These are phyloP conservation scores for Pelochelys cantorii DNA, from an alignment of 2,797 vertebrate species.

Conservation along the genomic window DNA sequence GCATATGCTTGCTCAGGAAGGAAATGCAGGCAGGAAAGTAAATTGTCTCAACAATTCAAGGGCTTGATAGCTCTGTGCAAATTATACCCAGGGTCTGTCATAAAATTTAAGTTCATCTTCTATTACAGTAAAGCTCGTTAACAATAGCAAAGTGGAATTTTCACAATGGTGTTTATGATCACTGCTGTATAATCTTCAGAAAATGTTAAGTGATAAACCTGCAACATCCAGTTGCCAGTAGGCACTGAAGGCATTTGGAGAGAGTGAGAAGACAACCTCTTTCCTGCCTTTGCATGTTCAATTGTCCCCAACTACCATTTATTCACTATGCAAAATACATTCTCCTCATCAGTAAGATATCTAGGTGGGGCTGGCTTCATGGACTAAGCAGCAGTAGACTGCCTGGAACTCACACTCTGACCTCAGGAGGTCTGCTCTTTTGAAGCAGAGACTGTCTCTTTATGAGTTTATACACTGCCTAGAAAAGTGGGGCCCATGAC, in stretches of 20 bases:
- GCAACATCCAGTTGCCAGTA: conserved; percentile 26
- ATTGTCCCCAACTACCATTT: neutral
- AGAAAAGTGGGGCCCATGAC: neutral
- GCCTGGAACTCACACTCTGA: neutral
- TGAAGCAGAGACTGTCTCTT: neutral
- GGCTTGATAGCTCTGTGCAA: conserved; percentile 62
- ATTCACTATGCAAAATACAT: neutral
- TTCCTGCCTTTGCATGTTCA: neutral
- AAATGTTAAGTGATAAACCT: conserved; percentile 54
- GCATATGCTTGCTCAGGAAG: conserved; percentile 14
- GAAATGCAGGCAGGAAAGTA: conserved; percentile 56
- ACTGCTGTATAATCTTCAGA: conserved; percentile 44
- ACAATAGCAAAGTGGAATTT: conserved; percentile 41
- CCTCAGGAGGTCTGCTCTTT: neutral
- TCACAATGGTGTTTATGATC: conserved; percentile 42
- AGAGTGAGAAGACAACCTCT: neutral
- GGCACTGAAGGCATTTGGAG: neutral
- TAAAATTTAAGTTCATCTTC: conserved; percentile 64
- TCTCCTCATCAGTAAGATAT: neutral
- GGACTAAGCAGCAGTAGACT: neutral
- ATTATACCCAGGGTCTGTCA: conserved; percentile 61
- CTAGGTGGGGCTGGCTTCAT: neutral
- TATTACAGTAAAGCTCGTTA: conserved; percentile 54
- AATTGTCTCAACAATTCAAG: conserved; percentile 73
- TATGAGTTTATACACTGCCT: neutral